phyloP scores from a whole-genome alignment of 2,113 vertebrate genomes.

The Thinocorus orbignyianus region DNA sequence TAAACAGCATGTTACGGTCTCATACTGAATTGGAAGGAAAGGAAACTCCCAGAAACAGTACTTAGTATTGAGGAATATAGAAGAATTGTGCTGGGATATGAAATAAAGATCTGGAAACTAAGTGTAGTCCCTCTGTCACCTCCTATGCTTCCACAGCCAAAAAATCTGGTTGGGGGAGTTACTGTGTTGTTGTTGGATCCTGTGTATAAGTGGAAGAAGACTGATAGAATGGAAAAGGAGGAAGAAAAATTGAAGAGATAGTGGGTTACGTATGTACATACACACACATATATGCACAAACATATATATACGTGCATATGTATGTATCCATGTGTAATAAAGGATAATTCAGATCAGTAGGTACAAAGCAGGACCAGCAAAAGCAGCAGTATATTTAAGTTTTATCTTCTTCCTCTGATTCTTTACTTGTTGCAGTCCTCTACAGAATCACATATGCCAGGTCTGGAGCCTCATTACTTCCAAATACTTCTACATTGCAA shows the following conservation, averaged over 20 bases:
- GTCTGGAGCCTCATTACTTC: not conserved
- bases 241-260: not conserved
- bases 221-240: not conserved
- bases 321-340: not conserved
- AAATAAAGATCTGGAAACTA: not conserved
- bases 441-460: not conserved
- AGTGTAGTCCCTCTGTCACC: not conserved
- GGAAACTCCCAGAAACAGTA: not conserved
- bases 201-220: not conserved
- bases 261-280: fast-evolving
- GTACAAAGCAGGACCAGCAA: not conserved
- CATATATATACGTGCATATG: not conserved
- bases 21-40: not conserved
- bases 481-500: not conserved
- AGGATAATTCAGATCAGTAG: not conserved
- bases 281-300: not conserved
- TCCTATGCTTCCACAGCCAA: not conserved
- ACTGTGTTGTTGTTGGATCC: not conserved
- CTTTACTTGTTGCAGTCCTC: not conserved
- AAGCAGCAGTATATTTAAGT: not conserved
- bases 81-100: not conserved
- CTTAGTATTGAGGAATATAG: not conserved
- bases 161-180: not conserved
- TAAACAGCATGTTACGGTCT: not conserved
- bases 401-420: not conserved